A percentile compares a stretch with the other conserved stretches of the same genome.
These are phyloP conservation scores for Hypomecis punctinalis DNA, from an alignment of 2,888 invertebrate genomes.

Conservation along the genomic window DNA sequence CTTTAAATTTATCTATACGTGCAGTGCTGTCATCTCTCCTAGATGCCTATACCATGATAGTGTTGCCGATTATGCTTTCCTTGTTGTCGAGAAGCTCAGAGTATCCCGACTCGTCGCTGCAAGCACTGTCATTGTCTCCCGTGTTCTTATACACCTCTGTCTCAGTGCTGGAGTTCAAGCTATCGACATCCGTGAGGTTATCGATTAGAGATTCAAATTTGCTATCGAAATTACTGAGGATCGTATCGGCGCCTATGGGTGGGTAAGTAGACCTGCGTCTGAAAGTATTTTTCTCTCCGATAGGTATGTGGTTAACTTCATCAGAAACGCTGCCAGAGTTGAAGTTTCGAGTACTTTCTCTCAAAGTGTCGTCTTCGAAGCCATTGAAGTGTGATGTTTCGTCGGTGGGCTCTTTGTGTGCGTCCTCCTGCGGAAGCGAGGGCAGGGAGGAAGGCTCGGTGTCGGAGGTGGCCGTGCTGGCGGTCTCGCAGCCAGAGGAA, in stretches of 20 bases:
- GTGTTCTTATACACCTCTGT: constrained; percentile 79
- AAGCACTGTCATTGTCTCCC: constrained; percentile 91
- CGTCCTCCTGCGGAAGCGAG: constrained; percentile 74
- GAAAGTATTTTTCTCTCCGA: constrained; percentile 78
- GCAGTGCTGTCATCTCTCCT: constrained; percentile 33
- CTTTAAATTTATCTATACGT: constrained; percentile 35
- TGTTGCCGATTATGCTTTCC: constrained; percentile 79
- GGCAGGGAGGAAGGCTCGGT: constrained; percentile 81
- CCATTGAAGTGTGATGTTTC: constrained; percentile 63
- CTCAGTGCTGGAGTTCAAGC: constrained; percentile 72
- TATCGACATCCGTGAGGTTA: constrained; percentile 72
- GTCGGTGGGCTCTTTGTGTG: constrained; percentile 59
- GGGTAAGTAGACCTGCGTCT: constrained; percentile 78
- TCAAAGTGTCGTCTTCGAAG: constrained; percentile 53
- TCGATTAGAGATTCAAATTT: constrained; percentile 78
- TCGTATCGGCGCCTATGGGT: constrained; percentile 65
- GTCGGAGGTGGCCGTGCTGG: constrained; percentile 88
- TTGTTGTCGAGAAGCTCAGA: constrained; percentile 89
- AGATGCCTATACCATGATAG: constrained; percentile 71
- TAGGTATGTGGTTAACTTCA: constrained; percentile 79
- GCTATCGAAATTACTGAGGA: constrained; percentile 64
- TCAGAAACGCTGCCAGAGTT: constrained; percentile 52
- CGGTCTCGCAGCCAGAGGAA: constrained; percentile 92
- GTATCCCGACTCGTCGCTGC: constrained; percentile 96
- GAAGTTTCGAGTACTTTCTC: constrained; percentile 55